A percentile compares a stretch with the other conserved stretches of the same genome.
Evolutionary conservation across 2,797 vertebrate species (phyloP).

Genomic region (Podargus strigoides): DNA sequence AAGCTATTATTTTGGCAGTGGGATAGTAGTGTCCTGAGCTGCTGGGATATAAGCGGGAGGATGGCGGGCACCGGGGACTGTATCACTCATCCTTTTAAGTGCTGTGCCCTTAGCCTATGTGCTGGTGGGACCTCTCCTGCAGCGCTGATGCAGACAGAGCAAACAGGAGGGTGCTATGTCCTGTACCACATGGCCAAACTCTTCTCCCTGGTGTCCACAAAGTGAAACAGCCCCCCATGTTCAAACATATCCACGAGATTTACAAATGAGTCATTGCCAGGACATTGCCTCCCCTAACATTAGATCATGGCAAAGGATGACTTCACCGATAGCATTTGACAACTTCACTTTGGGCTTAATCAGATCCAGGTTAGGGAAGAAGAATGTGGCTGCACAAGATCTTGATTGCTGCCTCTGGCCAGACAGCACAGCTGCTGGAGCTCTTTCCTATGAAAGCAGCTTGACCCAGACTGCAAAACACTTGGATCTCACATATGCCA

Average conservation of each 20-base stretch:
- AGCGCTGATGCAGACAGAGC: not conserved
- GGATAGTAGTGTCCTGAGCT: not conserved
- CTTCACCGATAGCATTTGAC: not conserved
- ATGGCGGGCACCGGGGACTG: not conserved
- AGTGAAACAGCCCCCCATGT: not conserved
- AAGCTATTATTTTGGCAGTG: not conserved
- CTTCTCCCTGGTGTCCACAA: not conserved
- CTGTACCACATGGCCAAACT: fast-evolving
- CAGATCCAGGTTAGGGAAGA: not conserved
- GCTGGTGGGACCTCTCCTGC: not conserved
- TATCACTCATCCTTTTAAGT: not conserved
- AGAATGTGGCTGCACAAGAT: not conserved
- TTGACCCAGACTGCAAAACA: not conserved
- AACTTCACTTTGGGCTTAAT: not conserved
- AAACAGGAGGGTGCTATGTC: fast-evolving
- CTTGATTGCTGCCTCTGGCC: not conserved
- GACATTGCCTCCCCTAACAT: not conserved
- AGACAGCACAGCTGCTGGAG: not conserved
- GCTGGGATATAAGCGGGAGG: not conserved
- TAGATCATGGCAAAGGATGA: not conserved
- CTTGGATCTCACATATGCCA: not conserved
- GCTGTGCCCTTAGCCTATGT: not conserved
- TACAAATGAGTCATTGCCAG: not conserved
- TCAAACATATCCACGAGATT: not conserved
- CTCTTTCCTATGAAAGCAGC: not conserved